Evolutionary conservation across 2,113 vertebrate genomes (phyloP).

Genomic region (Suncus etruscus): DNA sequence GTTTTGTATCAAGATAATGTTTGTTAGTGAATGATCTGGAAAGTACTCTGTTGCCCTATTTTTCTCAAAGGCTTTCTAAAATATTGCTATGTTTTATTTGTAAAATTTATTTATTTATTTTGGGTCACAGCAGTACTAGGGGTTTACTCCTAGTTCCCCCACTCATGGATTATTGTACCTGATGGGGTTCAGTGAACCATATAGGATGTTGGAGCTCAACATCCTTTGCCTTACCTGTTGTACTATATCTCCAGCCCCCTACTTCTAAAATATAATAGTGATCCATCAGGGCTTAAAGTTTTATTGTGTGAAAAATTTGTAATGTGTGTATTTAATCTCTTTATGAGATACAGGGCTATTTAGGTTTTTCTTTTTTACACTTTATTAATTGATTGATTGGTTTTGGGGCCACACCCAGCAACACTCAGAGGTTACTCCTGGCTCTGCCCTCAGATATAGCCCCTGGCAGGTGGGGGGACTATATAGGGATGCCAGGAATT

Average conservation of each 20-base stretch:
- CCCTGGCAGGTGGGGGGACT: no score
- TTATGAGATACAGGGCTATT: background rate
- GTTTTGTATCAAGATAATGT: background rate
- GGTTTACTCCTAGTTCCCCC: no score
- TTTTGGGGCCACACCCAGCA: no score
- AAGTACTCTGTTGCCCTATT: constrained; percentile 1
- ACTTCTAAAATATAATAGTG: background rate
- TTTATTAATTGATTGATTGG: no score
- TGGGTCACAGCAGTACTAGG: background rate
- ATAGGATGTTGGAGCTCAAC: no score
- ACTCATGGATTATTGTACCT: no score
- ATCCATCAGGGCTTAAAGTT: background rate
- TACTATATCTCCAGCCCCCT: background rate
- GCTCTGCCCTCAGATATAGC: no score
- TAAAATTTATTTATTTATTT: background rate
- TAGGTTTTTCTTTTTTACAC: no score
- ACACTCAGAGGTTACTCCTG: no score
- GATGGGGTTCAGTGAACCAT: no score
- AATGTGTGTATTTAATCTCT: constrained; percentile 37
- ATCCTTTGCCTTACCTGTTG: background rate
- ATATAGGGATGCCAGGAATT: no score
- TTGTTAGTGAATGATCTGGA: background rate
- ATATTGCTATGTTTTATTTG: background rate
- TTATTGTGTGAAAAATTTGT: constrained; percentile 11
- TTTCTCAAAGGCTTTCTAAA: constrained; percentile 19